Evolutionary conservation across 2,113 vertebrate genomes (phyloP).

Genomic region (Burhinus bistriatus): DNA sequence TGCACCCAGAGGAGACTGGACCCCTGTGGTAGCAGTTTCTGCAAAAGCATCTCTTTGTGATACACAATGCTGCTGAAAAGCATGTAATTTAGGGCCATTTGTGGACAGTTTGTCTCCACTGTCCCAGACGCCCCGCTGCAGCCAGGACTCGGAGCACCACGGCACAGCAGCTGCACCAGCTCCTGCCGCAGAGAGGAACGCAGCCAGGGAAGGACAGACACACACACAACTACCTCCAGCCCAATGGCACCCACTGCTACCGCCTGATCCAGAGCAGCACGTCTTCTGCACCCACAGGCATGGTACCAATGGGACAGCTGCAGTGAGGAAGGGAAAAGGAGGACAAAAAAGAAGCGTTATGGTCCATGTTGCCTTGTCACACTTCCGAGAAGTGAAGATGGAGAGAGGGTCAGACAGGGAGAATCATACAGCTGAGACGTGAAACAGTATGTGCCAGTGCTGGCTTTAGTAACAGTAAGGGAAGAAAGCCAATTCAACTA

Average conservation of each 20-base stretch:
- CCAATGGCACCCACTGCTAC: background rate
- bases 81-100: background rate
- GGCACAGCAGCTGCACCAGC: background rate
- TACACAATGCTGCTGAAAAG: accelerated
- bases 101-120: background rate
- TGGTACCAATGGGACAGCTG: background rate
- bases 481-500: background rate
- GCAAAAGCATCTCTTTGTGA: background rate
- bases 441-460: background rate
- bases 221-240: background rate
- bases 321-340: background rate
- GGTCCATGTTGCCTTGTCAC: background rate
- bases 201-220: background rate
- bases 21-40: background rate
- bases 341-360: background rate
- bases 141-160: accelerated
- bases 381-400: background rate
- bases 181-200: background rate
- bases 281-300: accelerated
- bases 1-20: background rate
- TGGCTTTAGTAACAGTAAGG: background rate
- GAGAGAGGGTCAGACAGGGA: background rate
- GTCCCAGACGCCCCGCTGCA: accelerated
- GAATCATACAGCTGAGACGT: background rate
- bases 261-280: background rate